A percentile compares a stretch with the other conserved stretches of the same genome.
Conservation (phyloP, 2,113 vertebrate genomes). For the Hydropotes inermis region DNA sequence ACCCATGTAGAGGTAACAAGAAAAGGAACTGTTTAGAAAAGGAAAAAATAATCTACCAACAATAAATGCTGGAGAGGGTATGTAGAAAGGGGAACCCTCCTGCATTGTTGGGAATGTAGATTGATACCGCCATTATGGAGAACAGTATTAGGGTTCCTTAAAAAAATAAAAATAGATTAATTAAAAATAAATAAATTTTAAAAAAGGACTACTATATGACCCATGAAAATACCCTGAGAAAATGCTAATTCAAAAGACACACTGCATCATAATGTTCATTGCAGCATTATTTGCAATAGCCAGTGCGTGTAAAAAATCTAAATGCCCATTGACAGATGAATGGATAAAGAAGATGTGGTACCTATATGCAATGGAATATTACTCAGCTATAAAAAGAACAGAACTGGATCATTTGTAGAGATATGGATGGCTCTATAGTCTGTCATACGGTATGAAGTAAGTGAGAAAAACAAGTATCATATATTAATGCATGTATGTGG, state of each 20-base stretch:
- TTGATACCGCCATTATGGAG: not conserved
- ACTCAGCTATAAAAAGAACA: not conserved
- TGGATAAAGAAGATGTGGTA: not conserved
- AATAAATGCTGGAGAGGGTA: not conserved
- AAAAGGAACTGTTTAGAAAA: not conserved
- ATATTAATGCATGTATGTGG: not conserved
- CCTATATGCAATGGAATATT: not conserved
- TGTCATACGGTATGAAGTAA: not conserved
- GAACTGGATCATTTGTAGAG: not conserved
- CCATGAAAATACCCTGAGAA: not conserved
- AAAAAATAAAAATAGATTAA: not conserved
- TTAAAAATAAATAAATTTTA: not conserved
- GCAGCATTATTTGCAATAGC: not conserved
- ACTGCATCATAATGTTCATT: not conserved
- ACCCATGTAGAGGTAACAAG: not conserved
- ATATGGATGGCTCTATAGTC: not conserved
- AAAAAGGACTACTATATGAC: not conserved
- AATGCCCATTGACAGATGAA: not conserved
- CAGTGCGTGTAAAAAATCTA: not conserved
- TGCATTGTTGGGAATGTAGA: not conserved
- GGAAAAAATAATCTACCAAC: not conserved
- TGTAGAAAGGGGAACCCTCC: not conserved
- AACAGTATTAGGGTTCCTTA: not conserved
- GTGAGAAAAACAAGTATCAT: not conserved
- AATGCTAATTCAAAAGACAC: not conserved